A percentile compares a stretch with the other conserved stretches of the same genome.
Evolutionary conservation across 2,888 invertebrate species (phyloP).

Genomic region (Cantharis rustica): DNA sequence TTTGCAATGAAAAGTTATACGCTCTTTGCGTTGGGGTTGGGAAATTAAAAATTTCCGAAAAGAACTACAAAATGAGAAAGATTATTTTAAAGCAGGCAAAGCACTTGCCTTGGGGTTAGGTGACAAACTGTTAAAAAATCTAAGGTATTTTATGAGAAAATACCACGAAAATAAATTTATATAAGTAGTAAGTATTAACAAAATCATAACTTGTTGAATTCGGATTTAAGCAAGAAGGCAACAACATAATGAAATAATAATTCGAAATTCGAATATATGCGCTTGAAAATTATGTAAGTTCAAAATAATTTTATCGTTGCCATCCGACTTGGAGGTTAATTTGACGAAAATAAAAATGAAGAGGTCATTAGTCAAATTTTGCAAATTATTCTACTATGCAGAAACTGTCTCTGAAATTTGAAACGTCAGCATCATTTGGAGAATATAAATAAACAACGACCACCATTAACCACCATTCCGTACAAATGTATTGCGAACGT

Average conservation of each 20-base stretch:
- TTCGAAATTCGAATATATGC: background rate
- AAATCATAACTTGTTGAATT: background rate
- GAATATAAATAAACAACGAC: background rate
- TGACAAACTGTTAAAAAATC: no score
- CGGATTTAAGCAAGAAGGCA: background rate
- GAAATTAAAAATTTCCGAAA: background rate
- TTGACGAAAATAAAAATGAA: background rate
- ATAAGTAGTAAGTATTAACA: no score
- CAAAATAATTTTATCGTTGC: background rate
- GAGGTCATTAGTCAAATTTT: background rate
- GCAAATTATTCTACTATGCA: background rate
- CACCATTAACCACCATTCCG: background rate
- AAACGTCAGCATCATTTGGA: background rate
- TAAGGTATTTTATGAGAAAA: no score
- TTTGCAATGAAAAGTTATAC: background rate
- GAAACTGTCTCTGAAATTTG: background rate
- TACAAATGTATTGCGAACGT: conserved; percentile 35
- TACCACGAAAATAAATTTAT: no score
- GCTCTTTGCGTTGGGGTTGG: background rate
- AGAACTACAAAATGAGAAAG: no score
- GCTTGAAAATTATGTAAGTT: background rate
- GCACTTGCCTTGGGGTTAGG: no score
- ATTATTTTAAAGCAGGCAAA: no score
- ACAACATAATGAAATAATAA: background rate
- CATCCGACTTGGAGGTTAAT: background rate